These are phyloP conservation scores for Diploscapter pachys DNA, from an alignment of 1,140 invertebrate species.

Conservation along the genomic window DNA sequence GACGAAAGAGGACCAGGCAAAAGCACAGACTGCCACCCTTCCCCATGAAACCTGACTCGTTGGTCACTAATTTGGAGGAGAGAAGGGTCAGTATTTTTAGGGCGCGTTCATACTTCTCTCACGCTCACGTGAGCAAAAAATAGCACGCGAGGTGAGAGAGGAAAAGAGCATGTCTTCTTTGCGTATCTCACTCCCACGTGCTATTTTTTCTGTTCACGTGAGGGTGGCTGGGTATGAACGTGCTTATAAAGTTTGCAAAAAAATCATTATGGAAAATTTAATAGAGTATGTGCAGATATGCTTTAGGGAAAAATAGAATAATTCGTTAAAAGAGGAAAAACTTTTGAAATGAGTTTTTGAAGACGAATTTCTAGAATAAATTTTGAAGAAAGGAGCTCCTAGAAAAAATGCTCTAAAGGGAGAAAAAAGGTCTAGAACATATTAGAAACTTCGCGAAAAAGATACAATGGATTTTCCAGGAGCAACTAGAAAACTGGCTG, in stretches of 20 bases:
- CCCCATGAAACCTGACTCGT: slow-evolving; percentile 48
- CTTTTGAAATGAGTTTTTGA: no score
- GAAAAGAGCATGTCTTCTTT: no score
- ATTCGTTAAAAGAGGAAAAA: no score
- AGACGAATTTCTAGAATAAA: no score
- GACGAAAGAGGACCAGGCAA: slow-evolving; percentile 14
- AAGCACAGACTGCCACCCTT: slow-evolving; percentile 45
- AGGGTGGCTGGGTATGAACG: neutral
- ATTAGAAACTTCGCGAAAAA: neutral
- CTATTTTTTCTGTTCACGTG: neutral
- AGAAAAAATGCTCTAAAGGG: neutral
- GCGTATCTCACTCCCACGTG: no score
- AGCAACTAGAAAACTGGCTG: slow-evolving; percentile 61
- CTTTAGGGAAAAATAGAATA: no score
- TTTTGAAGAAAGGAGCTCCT: neutral
- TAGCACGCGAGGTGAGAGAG: no score
- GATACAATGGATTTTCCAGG: slow-evolving; percentile 44
- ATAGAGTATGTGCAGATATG: no score
- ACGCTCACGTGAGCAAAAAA: no score
- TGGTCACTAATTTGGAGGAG: slow-evolving; percentile 40
- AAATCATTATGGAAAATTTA: no score
- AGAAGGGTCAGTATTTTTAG: slow-evolving; percentile 14
- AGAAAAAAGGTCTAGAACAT: neutral
- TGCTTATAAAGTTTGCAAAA: no score
- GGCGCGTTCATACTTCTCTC: no score